Percentiles rank a stretch among this genome's conserved stretches.
Evolutionary conservation across 1,140 invertebrate species (phyloP).

Genomic region (Helicorthomorpha holstii): DNA sequence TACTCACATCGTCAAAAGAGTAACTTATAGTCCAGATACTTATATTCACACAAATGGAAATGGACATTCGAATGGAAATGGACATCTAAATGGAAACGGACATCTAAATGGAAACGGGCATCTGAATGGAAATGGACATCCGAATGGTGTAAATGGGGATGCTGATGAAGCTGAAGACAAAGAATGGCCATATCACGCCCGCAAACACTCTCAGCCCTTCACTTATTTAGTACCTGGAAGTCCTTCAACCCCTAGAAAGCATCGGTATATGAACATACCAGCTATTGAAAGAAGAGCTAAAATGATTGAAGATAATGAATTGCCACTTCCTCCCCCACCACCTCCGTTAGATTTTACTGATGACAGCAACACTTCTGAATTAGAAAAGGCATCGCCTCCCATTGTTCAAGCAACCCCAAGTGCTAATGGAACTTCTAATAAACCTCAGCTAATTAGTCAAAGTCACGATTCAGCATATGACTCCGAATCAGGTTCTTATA

Average conservation of each 20-base stretch:
- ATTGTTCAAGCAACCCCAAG: too few relatives aligned
- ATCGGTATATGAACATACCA: slow-evolving; percentile 29
- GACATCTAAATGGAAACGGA: neutral
- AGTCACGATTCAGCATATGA: too few relatives aligned
- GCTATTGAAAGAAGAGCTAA: slow-evolving; percentile 26
- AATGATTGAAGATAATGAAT: neutral
- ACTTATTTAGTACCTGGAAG: slow-evolving; percentile 35
- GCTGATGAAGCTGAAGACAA: slow-evolving; percentile 14
- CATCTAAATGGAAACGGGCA: neutral
- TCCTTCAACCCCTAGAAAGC: slow-evolving; percentile 13
- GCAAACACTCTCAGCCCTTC: slow-evolving; percentile 60
- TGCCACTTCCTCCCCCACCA: neutral
- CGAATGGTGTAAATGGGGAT: neutral
- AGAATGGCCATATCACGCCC: slow-evolving; percentile 55
- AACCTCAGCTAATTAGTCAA: too few relatives aligned
- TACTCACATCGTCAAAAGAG: neutral
- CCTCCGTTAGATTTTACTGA: too few relatives aligned
- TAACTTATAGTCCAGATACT: slow-evolving; percentile 5
- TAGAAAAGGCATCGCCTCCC: too few relatives aligned
- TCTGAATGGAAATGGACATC: neutral
- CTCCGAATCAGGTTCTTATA: too few relatives aligned
- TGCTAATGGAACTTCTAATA: too few relatives aligned
- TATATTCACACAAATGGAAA: neutral
- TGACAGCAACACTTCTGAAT: too few relatives aligned
- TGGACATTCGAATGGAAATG: neutral